These are phyloP conservation scores for Probosciger aterrimus DNA, from an alignment of 2,113 vertebrate genomes.

Conservation along the genomic window DNA sequence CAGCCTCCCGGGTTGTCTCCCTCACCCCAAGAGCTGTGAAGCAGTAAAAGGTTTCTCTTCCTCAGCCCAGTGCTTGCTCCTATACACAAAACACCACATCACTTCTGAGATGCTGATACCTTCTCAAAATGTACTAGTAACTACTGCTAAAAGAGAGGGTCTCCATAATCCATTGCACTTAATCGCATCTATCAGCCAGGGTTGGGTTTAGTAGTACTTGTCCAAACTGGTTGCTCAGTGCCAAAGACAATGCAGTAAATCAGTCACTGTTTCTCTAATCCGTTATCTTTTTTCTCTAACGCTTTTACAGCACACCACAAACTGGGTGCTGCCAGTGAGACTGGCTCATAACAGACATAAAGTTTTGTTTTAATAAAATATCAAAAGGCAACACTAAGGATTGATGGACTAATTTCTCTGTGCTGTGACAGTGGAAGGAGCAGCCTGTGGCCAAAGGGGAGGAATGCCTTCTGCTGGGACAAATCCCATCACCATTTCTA, in stretches of 20 bases:
- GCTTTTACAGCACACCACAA: background rate
- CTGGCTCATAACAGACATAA: background rate
- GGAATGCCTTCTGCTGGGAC: background rate
- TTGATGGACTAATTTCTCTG: constrained; percentile 1
- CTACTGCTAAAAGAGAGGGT: background rate
- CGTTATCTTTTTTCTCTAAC: rapidly evolving
- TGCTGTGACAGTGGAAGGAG: background rate
- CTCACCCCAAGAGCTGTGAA: rapidly evolving
- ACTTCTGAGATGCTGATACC: background rate
- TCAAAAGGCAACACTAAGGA: background rate
- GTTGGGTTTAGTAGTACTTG: background rate
- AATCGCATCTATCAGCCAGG: background rate
- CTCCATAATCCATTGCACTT: background rate
- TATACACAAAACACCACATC: background rate
- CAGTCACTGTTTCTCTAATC: background rate
- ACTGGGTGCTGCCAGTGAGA: background rate
- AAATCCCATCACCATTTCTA: background rate
- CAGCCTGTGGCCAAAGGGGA: background rate
- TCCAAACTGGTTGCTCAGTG: background rate
- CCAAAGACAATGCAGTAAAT: background rate
- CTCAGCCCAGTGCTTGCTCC: background rate
- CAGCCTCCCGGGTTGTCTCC: rapidly evolving
- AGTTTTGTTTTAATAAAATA: background rate
- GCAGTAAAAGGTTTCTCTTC: background rate
- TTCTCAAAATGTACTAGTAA: background rate